Evolutionary conservation across 2,113 vertebrate genomes (phyloP).

Genomic region (Rhynchomys soricoides): DNA sequence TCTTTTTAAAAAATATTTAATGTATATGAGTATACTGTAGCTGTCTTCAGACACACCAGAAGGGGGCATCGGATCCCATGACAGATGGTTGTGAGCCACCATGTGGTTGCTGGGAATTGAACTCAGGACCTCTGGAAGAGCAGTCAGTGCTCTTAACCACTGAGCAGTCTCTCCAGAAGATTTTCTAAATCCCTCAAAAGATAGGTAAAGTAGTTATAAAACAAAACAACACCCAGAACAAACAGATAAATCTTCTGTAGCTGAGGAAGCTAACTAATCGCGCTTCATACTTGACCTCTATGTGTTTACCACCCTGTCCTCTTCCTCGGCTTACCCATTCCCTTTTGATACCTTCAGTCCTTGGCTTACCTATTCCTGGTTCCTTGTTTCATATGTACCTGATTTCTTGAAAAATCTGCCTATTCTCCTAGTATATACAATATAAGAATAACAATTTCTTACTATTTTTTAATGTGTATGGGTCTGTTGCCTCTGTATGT

Average conservation of each 20-base stretch:
- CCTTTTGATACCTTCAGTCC: background rate
- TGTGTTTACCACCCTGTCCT: background rate
- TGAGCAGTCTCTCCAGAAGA: no score
- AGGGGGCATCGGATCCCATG: no score
- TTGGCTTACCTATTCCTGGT: background rate
- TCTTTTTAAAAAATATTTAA: no score
- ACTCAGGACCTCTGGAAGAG: no score
- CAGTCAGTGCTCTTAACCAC: no score
- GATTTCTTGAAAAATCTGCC: slow-evolving; percentile 20
- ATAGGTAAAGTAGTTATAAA: background rate
- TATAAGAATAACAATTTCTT: background rate
- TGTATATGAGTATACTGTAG: no score
- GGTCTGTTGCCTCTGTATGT: background rate
- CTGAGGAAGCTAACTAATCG: slow-evolving; percentile 3
- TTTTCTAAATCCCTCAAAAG: background rate
- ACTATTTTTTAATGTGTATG: background rate
- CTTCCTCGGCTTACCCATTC: background rate
- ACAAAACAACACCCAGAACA: background rate
- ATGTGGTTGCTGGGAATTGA: no score
- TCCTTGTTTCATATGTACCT: background rate
- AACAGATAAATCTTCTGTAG: background rate
- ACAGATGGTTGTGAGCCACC: no score
- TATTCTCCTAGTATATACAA: background rate
- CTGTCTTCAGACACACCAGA: no score
- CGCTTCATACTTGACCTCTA: background rate